Evolutionary conservation across 2,113 vertebrate species (phyloP).

Genomic region (Pitta sordida): DNA sequence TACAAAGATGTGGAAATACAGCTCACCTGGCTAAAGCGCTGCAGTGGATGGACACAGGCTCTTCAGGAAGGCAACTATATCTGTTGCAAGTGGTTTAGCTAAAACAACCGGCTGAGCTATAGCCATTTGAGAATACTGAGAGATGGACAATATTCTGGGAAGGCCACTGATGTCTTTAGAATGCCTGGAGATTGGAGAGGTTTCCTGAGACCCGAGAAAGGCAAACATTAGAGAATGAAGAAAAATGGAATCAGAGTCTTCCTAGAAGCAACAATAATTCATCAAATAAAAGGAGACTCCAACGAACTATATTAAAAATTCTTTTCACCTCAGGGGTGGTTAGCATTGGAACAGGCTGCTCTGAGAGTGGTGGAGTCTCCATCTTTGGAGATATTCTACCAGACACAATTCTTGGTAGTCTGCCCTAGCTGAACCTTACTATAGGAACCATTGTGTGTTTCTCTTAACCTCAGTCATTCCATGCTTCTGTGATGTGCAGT

Average conservation of each 20-base stretch:
- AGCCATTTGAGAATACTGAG: background rate
- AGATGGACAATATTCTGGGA: background rate
- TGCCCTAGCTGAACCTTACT: background rate
- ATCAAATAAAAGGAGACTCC: background rate
- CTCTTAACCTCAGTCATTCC: background rate
- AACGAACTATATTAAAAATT: background rate
- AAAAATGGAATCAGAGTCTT: background rate
- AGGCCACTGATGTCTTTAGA: background rate
- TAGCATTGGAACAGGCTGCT: background rate
- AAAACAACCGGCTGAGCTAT: background rate
- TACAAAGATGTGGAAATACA: too few species aligned
- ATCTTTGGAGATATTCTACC: background rate
- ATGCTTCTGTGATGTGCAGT: background rate
- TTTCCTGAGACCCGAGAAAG: background rate
- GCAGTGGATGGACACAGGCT: background rate
- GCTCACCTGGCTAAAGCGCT: rapidly evolving
- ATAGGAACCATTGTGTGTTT: background rate
- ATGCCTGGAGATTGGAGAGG: background rate
- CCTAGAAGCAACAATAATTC: background rate
- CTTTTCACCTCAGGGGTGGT: rapidly evolving
- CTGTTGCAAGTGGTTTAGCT: background rate
- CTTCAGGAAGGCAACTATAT: background rate
- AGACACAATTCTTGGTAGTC: background rate
- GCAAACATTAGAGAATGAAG: background rate
- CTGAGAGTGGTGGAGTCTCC: background rate